Conservation (phyloP, 2,888 invertebrate species). For the Plebejus argus region DNA sequence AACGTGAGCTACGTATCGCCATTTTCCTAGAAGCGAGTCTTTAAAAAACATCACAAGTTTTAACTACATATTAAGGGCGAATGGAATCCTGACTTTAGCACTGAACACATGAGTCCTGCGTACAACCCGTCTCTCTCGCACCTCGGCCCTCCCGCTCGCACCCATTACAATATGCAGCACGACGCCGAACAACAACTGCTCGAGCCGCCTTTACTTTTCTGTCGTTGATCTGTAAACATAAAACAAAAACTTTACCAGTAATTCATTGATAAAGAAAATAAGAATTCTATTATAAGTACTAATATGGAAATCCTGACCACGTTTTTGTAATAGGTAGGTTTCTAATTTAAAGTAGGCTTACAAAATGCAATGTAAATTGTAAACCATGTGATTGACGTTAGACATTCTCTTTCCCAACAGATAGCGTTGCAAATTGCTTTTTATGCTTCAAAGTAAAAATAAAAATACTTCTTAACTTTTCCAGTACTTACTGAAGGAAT, state of each 20-base stretch:
- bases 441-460: not conserved
- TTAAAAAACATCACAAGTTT: slow-evolving; percentile 65
- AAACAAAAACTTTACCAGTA: slow-evolving; percentile 40
- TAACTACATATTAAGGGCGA: slow-evolving; percentile 50
- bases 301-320: not conserved
- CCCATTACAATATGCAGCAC: slow-evolving; percentile 94
- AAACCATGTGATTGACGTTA: too few relatives aligned
- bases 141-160: slow-evolving; percentile 52
- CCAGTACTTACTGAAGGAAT: slow-evolving; percentile 45
- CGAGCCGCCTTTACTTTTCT: slow-evolving; percentile 96
- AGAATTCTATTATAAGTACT: not conserved
- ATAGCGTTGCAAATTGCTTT: not conserved
- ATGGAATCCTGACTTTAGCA: slow-evolving; percentile 60
- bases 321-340: too few relatives aligned
- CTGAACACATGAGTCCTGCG: slow-evolving; percentile 64
- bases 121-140: slow-evolving; percentile 56
- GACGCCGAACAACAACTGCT: slow-evolving; percentile 97
- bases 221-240: slow-evolving; percentile 92
- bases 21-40: slow-evolving; percentile 44
- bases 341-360: too few relatives aligned
- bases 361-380: too few relatives aligned
- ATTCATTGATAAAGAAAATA: not conserved
- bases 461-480: slow-evolving; percentile 9
- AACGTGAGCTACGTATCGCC: slow-evolving; percentile 37
- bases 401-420: not conserved